These are phyloP conservation scores for Anagyrus pseudococci DNA, from an alignment of 2,888 invertebrate genomes.

Conservation along the genomic window DNA sequence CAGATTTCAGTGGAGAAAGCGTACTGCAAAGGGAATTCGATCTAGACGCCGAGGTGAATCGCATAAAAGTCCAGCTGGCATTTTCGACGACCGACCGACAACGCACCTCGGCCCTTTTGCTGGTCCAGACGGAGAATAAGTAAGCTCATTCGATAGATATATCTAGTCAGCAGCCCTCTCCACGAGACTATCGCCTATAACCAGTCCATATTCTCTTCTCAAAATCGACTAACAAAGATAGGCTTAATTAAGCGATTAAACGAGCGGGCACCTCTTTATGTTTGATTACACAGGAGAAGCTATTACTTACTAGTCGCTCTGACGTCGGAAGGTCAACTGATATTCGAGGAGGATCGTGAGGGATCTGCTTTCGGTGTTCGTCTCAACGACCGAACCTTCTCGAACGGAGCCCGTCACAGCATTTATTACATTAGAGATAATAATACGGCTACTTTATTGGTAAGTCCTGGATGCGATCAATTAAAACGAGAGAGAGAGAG, in stretches of 20 bases:
- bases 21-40: conserved; percentile 80
- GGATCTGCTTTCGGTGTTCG: conserved; percentile 76
- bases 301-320: conserved; percentile 84
- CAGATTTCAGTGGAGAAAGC: conserved; percentile 87
- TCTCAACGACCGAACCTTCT: conserved; percentile 78
- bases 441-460: conserved; percentile 71
- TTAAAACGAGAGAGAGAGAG: too few relatives aligned
- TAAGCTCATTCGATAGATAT: conserved; percentile 59
- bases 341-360: conserved; percentile 86
- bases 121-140: conserved; percentile 85
- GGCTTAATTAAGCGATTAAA: too few relatives aligned
- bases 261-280: too few relatives aligned
- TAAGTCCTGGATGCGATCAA: conserved; percentile 49
- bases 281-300: conserved; percentile 72
- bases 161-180: too few relatives aligned
- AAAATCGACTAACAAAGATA: too few relatives aligned
- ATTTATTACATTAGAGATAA: conserved; percentile 74
- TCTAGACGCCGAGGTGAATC: conserved; percentile 72
- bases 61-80: conserved; percentile 84
- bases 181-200: too few relatives aligned
- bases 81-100: conserved; percentile 85
- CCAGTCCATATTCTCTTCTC: too few relatives aligned
- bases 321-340: conserved; percentile 82
- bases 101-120: conserved; percentile 74
- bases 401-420: conserved; percentile 83